A percentile compares a stretch with the other conserved stretches of the same genome.
These are phyloP conservation scores for Megalops cyprinoides DNA, from an alignment of 2,797 vertebrate species.

Conservation along the genomic window DNA sequence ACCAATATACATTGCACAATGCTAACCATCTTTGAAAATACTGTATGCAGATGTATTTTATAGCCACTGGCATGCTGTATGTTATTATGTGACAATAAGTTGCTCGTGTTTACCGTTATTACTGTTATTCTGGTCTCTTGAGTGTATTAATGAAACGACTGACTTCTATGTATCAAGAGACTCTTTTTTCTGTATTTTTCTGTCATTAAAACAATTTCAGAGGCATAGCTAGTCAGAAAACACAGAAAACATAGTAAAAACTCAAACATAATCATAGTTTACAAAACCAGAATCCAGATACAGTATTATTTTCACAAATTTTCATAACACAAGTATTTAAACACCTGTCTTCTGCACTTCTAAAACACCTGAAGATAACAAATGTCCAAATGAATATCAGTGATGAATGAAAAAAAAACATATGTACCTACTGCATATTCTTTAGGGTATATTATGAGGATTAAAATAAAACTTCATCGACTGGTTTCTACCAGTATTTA, in stretches of 20 bases:
- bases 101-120: constrained; percentile 34
- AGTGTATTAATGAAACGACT: constrained; percentile 23
- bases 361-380: constrained; percentile 32
- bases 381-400: constrained; percentile 35
- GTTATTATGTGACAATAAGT: constrained; percentile 40
- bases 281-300: constrained; percentile 47
- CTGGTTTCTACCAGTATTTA: constrained; percentile 34
- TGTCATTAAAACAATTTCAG: constrained; percentile 43
- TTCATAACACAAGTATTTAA: constrained; percentile 43
- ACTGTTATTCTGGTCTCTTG: constrained; percentile 26
- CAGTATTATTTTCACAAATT: constrained; percentile 48
- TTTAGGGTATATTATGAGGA: constrained; percentile 30
- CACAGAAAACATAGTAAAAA: constrained; percentile 40
- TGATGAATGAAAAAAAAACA: constrained; percentile 35
- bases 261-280: constrained; percentile 40
- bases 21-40: constrained; percentile 41
- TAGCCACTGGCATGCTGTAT: constrained; percentile 55
- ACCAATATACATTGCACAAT: constrained; percentile 49
- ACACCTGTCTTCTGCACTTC: constrained; percentile 44
- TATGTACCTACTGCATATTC: constrained; percentile 25
- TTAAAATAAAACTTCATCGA: constrained; percentile 27
- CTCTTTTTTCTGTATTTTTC: constrained; percentile 38
- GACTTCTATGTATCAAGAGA: constrained; percentile 23
- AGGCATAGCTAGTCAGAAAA: constrained; percentile 31
- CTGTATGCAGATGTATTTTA: constrained; percentile 43